A percentile compares a stretch with the other conserved stretches of the same genome.
phyloP scores from a whole-genome alignment of 1,140 invertebrate genomes.

The Macrobrachium nipponense region DNA sequence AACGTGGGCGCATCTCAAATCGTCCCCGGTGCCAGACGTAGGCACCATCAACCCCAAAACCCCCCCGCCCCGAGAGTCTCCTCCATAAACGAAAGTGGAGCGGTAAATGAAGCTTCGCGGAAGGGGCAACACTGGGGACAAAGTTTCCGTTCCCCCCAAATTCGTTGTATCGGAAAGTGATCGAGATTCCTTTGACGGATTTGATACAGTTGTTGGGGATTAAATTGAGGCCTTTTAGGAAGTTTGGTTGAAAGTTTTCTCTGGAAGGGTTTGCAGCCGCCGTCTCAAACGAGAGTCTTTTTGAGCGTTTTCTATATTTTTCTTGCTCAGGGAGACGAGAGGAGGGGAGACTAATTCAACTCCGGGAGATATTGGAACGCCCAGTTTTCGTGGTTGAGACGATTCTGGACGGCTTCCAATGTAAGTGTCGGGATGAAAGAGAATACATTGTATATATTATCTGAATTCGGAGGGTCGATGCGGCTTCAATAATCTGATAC shows the following conservation, averaged over 20 bases:
- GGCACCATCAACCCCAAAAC: no score
- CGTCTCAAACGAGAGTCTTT: constrained; percentile 25
- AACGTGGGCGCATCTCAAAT: not conserved
- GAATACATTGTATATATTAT: no score
- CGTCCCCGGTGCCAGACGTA: not conserved
- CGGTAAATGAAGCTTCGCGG: not conserved
- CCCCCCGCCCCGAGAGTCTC: no score
- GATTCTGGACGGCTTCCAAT: no score
- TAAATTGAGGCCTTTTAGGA: constrained; percentile 37
- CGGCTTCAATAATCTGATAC: no score
- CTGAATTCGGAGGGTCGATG: no score
- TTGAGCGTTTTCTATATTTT: constrained; percentile 6
- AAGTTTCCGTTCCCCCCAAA: constrained; percentile 23
- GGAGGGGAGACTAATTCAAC: no score
- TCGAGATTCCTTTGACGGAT: constrained; percentile 32
- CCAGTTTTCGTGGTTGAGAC: no score
- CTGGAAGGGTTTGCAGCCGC: constrained; percentile 27
- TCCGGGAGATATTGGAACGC: no score
- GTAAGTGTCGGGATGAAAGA: no score
- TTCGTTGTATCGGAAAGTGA: constrained; percentile 25
- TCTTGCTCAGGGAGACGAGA: not conserved
- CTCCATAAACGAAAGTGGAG: not conserved
- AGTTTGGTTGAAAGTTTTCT: constrained; percentile 20
- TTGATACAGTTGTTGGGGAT: constrained; percentile 40
- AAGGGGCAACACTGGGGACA: constrained; percentile 11